A percentile compares a stretch with the other conserved stretches of the same genome.
phyloP scores from a whole-genome alignment of 2,888 invertebrate genomes.

The Lasioglossum lativentre region DNA sequence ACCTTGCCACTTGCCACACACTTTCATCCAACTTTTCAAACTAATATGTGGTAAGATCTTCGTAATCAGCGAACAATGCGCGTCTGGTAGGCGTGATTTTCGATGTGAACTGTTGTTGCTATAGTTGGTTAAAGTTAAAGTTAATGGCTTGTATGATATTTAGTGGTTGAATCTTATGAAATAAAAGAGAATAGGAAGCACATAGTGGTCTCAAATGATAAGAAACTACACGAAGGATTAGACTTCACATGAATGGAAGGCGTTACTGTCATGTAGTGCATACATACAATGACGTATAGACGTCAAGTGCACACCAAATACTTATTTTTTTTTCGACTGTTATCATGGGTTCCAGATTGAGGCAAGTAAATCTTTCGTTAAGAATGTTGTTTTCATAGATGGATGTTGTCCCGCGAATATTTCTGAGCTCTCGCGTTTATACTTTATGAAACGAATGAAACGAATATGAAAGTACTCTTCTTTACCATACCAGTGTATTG shows the following conservation, averaged over 20 bases:
- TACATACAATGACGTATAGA: slow-evolving; percentile 73
- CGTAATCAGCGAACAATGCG: not conserved
- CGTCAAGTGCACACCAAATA: slow-evolving; percentile 65
- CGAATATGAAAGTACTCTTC: slow-evolving; percentile 22
- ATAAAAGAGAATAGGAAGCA: slow-evolving; percentile 11
- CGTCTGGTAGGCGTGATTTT: slow-evolving; percentile 44
- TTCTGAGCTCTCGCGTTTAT: not conserved
- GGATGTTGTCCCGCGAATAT: not conserved
- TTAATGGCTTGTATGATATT: slow-evolving; percentile 31
- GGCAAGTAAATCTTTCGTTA: slow-evolving; percentile 78
- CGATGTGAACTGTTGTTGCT: slow-evolving; percentile 36
- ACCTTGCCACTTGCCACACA: not conserved
- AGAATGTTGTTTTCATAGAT: not conserved
- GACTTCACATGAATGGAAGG: slow-evolving; percentile 61
- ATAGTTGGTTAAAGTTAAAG: slow-evolving; percentile 35
- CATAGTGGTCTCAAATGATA: slow-evolving; percentile 23
- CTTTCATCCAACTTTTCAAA: not conserved
- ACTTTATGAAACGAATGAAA: slow-evolving; percentile 8
- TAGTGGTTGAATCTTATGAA: slow-evolving; percentile 11
- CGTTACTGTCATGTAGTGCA: slow-evolving; percentile 66
- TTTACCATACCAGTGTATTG: not conserved
- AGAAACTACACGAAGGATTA: slow-evolving; percentile 25
- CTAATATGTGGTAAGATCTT: not conserved
- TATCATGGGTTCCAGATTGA: slow-evolving; percentile 86
- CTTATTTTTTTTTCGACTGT: slow-evolving; percentile 84